Evolutionary conservation across 2,113 vertebrate species (phyloP).

Genomic region (Saimiri boliviensis): DNA sequence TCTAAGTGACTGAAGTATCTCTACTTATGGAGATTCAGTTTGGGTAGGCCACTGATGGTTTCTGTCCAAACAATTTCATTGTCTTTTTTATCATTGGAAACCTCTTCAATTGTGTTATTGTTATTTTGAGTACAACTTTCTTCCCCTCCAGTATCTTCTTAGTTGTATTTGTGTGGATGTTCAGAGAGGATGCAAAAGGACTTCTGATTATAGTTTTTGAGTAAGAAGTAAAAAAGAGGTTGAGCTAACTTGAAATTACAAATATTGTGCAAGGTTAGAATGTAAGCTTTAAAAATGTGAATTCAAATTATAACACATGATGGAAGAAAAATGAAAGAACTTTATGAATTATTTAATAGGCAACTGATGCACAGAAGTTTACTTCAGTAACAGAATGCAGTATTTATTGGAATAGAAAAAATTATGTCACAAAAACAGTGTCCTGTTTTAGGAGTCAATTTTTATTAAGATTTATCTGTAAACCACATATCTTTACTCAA

Average conservation of each 20-base stretch:
- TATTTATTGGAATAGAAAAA: not conserved
- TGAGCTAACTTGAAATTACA: not conserved
- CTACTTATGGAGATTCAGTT: not conserved
- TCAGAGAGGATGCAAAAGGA: not conserved
- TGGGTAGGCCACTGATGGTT: not conserved
- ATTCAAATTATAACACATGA: not conserved
- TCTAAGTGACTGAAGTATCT: not conserved
- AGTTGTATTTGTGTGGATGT: not conserved
- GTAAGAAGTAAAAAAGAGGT: not conserved
- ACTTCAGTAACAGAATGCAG: not conserved
- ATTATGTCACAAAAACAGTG: not conserved
- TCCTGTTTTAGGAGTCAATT: not conserved
- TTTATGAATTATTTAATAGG: not conserved
- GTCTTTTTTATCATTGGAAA: not conserved
- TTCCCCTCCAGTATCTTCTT: not conserved
- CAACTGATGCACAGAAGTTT: not conserved
- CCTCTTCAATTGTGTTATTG: not conserved
- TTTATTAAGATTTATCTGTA: not conserved
- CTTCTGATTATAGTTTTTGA: not conserved
- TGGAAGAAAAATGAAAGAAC: not conserved
- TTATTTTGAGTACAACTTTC: not conserved
- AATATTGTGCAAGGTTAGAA: not conserved
- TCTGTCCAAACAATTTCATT: too few species aligned
- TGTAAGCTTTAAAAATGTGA: not conserved
- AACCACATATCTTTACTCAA: fast-evolving